Evolutionary conservation across 2,888 invertebrate species (phyloP).

Genomic region (Orthosia incerta): DNA sequence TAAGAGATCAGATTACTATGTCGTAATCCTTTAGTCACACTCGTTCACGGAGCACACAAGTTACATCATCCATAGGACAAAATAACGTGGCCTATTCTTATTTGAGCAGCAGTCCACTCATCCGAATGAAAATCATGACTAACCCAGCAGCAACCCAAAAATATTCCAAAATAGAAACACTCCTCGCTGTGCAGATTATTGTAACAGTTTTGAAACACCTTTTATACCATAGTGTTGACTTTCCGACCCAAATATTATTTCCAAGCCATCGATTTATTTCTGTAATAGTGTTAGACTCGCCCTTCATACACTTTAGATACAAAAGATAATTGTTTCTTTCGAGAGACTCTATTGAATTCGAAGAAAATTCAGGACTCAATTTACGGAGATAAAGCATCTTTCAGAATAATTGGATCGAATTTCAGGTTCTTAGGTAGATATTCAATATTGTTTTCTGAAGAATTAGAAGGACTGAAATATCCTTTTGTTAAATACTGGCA

Average conservation of each 20-base stretch:
- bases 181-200: slow-evolving; percentile 5
- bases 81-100: slow-evolving; percentile 23
- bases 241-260: slow-evolving; percentile 44
- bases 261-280: slow-evolving; percentile 12
- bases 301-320: slow-evolving; percentile 6
- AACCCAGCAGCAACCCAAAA: slow-evolving; percentile 26
- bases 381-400: slow-evolving; percentile 21
- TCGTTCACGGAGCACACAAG: too few species aligned
- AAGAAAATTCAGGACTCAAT: slow-evolving; percentile 10
- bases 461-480: neutral
- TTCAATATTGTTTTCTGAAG: slow-evolving; percentile 7
- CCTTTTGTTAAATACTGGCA: neutral
- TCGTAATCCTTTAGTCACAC: neutral
- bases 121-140: slow-evolving; percentile 43
- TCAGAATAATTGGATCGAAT: slow-evolving; percentile 18
- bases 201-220: slow-evolving; percentile 39
- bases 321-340: slow-evolving; percentile 26
- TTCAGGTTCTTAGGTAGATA: slow-evolving; percentile 1
- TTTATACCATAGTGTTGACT: slow-evolving; percentile 54
- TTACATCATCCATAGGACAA: neutral
- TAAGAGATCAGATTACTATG: neutral
- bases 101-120: slow-evolving; percentile 20
- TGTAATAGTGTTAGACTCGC: slow-evolving; percentile 12
- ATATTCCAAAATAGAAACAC: slow-evolving; percentile 22
- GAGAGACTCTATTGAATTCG: slow-evolving; percentile 13